phyloP scores from a whole-genome alignment of 1,140 invertebrate genomes.

The Pogonomyrmex californicus region DNA sequence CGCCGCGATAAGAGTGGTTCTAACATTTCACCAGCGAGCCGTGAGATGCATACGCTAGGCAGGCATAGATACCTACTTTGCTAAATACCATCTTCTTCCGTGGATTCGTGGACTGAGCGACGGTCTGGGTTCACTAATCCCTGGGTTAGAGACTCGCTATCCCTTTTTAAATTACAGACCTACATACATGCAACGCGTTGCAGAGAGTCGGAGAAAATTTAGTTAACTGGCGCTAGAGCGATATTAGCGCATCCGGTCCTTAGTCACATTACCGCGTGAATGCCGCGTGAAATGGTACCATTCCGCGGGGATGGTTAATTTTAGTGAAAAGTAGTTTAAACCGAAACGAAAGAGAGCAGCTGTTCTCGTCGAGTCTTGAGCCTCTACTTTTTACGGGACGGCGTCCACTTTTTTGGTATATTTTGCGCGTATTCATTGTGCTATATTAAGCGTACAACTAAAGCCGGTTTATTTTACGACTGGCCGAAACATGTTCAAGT shows the following conservation, averaged over 20 bases:
- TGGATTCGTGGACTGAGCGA: not conserved
- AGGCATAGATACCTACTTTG: slow-evolving; percentile 57
- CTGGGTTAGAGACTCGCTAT: slow-evolving; percentile 25
- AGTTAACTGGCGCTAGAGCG: slow-evolving; percentile 27
- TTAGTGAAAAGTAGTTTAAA: slow-evolving; percentile 39
- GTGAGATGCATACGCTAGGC: slow-evolving; percentile 20
- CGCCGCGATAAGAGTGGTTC: slow-evolving; percentile 8
- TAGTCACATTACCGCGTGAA: slow-evolving; percentile 38
- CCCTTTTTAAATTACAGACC: slow-evolving; percentile 56
- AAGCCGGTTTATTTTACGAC: slow-evolving; percentile 4
- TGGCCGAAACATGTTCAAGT: not conserved
- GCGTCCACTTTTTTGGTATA: not conserved
- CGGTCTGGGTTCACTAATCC: slow-evolving; percentile 35
- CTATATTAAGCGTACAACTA: not conserved
- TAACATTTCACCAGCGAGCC: slow-evolving; percentile 17
- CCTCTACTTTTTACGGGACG: not conserved
- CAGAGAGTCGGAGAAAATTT: slow-evolving; percentile 34
- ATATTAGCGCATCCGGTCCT: slow-evolving; percentile 38
- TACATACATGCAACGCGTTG: not conserved
- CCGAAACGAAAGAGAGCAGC: slow-evolving; percentile 36
- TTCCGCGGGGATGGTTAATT: slow-evolving; percentile 51
- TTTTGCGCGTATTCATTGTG: too few relatives aligned
- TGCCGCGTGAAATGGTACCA: slow-evolving; percentile 48
- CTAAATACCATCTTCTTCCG: slow-evolving; percentile 24
- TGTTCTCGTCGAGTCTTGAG: not conserved